Base-by-base conservation (phyloP, 2,888 invertebrate genomes). In the Mactromeris polynyma region DNA sequence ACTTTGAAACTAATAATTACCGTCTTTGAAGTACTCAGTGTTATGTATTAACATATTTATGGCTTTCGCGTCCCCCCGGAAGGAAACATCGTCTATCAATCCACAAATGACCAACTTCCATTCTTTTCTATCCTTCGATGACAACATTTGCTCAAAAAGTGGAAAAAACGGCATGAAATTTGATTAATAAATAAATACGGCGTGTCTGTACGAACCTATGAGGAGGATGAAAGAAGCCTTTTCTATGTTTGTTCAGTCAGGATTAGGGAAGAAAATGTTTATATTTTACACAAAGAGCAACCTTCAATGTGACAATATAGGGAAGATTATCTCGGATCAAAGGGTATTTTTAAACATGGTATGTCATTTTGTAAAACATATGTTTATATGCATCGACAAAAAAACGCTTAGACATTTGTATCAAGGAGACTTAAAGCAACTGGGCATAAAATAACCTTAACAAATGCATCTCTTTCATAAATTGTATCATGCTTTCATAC, bases 201-300 rank as follows among this genome's bases (percentile, higher is more conserved):
- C 86, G 64, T 69, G 69, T 81, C 46, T 69, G 19, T 36, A 46
- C 26, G 19, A 14, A 9, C 31, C 36, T n/a, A 81, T 69, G 46
- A 51, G 81, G 81, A 51, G 31, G 81, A 69, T 46, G 64, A 69
- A 86, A 33, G 73, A 46, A 86, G 58, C 79, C 83, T 69, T 69
- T 54, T 40, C 80, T 46, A 36, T 78, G 58, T 87, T 87, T 83
- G 87, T 87, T 80, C 69, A 87, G 80, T 33, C 33, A 31, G 80
- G 87, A 87, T 87, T 87, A 87, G 21, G 79, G 40, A 46, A 42
- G 80, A 85, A 80, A 85, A 58, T 73, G 36, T 58, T 6, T 85
- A 33, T 73, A 33, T 26, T 36, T 73, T 33, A 73, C 17, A 73
- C 33, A 11, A 36, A 73, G 36, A 26, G 17, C 21, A 17, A 73